Base-by-base conservation (phyloP, 2,113 vertebrate species). In the Centrocercus urophasianus region DNA sequence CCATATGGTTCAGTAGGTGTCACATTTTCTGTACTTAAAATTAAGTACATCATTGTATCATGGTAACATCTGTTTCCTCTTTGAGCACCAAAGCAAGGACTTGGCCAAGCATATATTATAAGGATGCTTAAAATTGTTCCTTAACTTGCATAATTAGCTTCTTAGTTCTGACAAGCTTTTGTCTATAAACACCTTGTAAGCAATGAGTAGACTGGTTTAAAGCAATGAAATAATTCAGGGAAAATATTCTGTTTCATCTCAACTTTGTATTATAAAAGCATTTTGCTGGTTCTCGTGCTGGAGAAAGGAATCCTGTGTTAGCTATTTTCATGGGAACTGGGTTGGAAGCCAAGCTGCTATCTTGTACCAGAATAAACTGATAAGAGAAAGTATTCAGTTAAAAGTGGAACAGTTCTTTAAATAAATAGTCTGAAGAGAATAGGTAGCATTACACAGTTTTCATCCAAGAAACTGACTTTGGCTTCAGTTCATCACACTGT, bases 311-410 rank as follows among this genome's bases (percentile, higher is more conserved):
- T 87, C 43, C 63, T 22, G 2, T 74, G 43, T 84, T 84, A 84
- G 75, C 25, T 79, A 0, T 76, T 27, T 88, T 85, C 45, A 32
- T 76, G 72, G 54, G 72, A 94, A 79, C 82, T 80, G 45, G 78
- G 19, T 34, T 94, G 56, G 20, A 83, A 91, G 93, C 92, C 90
- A 93, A 93, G 79, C 79, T 9, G 3, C 56, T 86, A 59, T 94
- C 71, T 96, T 88, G 60, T 93, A 93, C 72, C 60, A 80, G 67
- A 89, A 89, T 42, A 83, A 91, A 80, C 67, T 93, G 93, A 50
- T 91, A 93, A 88, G 75, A 45, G 20, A 72, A 89, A 89, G 11
- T 45, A 67, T 66, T 87, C 10, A 5, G 63, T 84, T 91, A 65
- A 60, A 94, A 93, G 81, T 69, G 61, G 48, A 91, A 6, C 45